Evolutionary conservation across 1,140 invertebrate genomes (phyloP), one percentile per base, ranked within the genome.

Genomic region (Eubasilissa regina): DNA sequence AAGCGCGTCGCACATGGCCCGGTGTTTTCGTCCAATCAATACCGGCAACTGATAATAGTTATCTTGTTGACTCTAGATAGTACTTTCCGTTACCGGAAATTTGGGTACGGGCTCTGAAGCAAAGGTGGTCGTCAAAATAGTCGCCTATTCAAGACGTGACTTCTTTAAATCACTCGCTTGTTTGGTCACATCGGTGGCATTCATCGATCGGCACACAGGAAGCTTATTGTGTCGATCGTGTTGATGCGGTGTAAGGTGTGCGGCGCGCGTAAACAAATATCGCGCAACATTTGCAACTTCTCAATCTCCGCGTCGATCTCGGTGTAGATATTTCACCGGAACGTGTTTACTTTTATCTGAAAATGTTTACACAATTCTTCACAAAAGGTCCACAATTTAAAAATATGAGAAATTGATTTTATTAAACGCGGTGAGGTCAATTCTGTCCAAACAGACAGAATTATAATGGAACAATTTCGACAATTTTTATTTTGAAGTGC

Each of bases 1-100:
- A 12, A 64, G 35, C 45, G 7, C 66, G n/a, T 51, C 45, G 17
- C 45, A 70, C 66, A 48, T 48, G 45, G 66, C 66, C 66, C 66
- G 17, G 66, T 70, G 66, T 48, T 11, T 48, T 15, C 11, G 66
- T 10, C 45, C 45, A 70, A 70, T 70, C 66, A 70, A 70, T 70
- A 70, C 66, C 48, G 66, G 7, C 8, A 47, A 35, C 66, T 70
- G 66, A 48, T 19, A 68, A 35, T 64, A 35, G 3, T 43, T 70
- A 70, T 70, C 66, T 70, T 70, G 66, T 70, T 70, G 66, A 70
- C 66, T 51, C 15, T 3, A 48, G 66, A 70, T 70, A 70, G 21
- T 12, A 19, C 15, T 35, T 19, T 21, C 66, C 66, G 66, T 70
- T 70, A 70, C 66, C 66, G 66, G 47, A 66, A 66, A 66, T 44